Percentiles rank a stretch among this genome's conserved stretches.
Evolutionary conservation across 2,113 vertebrate species (phyloP).

Genomic region (Desmodus rotundus): DNA sequence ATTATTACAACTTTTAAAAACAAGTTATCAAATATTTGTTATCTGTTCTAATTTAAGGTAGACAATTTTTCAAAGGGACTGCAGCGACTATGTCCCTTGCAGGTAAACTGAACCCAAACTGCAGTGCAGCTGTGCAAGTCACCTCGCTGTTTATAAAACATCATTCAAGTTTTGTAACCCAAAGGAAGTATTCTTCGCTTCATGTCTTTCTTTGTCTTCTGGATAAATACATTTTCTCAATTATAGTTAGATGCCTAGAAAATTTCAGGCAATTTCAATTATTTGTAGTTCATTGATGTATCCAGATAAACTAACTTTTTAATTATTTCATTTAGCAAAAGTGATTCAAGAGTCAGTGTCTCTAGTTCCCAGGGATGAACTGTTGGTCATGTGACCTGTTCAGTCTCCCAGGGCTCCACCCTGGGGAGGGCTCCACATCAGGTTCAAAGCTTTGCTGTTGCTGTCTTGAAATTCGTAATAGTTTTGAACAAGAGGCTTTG

Average conservation of each 20-base stretch:
- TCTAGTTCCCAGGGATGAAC: neutral
- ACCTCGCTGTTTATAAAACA: neutral
- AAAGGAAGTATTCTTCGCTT: neutral
- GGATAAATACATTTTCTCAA: neutral
- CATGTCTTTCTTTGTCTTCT: neutral
- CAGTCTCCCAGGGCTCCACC: neutral
- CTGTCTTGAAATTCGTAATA: neutral
- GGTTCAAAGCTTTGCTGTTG: neutral
- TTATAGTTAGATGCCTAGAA: neutral
- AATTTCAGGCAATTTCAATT: neutral
- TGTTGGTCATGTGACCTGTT: neutral
- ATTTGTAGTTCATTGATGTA: neutral
- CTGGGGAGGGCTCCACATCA: neutral
- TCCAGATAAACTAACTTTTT: neutral
- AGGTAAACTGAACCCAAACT: neutral
- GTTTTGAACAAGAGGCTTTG: neutral
- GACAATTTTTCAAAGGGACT: neutral
- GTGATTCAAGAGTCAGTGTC: neutral
- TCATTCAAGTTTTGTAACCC: neutral
- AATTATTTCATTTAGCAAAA: neutral
- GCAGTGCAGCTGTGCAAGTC: neutral
- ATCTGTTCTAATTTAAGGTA: neutral
- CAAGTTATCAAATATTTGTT: neutral
- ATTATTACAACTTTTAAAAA: neutral
- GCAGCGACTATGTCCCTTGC: neutral